phyloP scores from a whole-genome alignment of 2,797 vertebrate genomes.

The Picus viridis region DNA sequence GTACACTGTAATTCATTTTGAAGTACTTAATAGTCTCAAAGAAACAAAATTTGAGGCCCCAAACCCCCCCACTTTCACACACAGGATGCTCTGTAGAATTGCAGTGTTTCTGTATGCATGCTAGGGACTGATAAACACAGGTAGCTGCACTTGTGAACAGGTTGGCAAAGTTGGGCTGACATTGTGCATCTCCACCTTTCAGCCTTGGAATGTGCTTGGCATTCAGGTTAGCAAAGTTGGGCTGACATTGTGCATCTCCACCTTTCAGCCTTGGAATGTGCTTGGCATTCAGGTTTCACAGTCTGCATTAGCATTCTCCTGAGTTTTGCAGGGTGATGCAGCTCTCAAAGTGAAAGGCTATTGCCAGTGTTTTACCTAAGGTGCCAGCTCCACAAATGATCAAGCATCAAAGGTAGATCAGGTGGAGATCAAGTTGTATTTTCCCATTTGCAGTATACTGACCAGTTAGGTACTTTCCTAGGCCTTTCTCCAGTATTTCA shows the following conservation, averaged over 20 bases:
- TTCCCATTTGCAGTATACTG: neutral
- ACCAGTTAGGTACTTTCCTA: neutral
- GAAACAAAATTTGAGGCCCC: neutral
- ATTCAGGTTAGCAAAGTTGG: neutral
- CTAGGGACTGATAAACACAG: neutral
- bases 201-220: neutral
- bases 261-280: neutral
- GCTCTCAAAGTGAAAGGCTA: neutral
- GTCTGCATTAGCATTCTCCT: neutral
- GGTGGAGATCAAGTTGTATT: neutral
- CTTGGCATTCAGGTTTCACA: neutral
- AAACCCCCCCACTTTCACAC: neutral
- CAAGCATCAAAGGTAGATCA: neutral
- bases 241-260: neutral
- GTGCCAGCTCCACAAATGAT: neutral
- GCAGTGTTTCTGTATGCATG: neutral
- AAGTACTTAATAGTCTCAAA: neutral
- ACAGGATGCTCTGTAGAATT: neutral
- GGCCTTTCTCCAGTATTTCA: neutral
- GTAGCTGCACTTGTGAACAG: neutral
- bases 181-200: neutral
- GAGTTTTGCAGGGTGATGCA: neutral
- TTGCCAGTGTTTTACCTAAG: neutral
- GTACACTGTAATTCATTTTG: neutral
- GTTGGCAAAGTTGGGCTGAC: neutral